Evolutionary conservation across 2,797 vertebrate genomes (phyloP).

Genomic region (Muscicapa comitata): DNA sequence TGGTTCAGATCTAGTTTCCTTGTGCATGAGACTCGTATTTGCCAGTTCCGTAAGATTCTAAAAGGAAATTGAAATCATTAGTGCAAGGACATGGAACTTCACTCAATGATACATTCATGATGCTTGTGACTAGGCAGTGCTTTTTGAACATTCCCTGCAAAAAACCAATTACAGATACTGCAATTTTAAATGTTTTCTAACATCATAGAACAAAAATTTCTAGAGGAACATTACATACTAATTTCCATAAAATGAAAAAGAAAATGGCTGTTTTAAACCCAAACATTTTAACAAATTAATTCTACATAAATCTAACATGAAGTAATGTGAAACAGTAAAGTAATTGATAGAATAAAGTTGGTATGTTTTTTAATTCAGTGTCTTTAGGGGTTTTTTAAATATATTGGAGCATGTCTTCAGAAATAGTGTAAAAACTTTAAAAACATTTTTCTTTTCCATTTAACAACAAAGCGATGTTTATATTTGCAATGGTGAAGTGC

Average conservation of each 20-base stretch:
- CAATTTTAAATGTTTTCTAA: not conserved
- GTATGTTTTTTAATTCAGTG: not conserved
- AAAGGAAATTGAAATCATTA: not conserved
- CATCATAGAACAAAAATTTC: not conserved
- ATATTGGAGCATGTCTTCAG: not conserved
- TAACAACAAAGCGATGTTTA: not conserved
- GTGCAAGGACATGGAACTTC: not conserved
- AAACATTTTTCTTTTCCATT: not conserved
- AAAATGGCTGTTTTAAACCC: not conserved
- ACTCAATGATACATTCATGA: not conserved
- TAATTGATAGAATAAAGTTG: not conserved
- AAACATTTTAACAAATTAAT: not conserved
- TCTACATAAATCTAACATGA: not conserved
- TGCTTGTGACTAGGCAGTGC: not conserved
- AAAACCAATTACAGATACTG: not conserved
- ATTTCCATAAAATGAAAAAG: not conserved
- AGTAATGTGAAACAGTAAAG: not conserved
- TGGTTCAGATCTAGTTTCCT: not conserved
- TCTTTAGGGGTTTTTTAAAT: fast-evolving
- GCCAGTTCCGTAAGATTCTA: not conserved
- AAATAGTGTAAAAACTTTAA: not conserved
- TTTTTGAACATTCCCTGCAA: not conserved
- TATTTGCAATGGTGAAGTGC: not conserved
- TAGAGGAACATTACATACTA: not conserved
- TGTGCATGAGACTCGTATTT: not conserved